These are phyloP conservation scores for Cuculus canorus DNA, from an alignment of 2,797 vertebrate species.

Conservation along the genomic window DNA sequence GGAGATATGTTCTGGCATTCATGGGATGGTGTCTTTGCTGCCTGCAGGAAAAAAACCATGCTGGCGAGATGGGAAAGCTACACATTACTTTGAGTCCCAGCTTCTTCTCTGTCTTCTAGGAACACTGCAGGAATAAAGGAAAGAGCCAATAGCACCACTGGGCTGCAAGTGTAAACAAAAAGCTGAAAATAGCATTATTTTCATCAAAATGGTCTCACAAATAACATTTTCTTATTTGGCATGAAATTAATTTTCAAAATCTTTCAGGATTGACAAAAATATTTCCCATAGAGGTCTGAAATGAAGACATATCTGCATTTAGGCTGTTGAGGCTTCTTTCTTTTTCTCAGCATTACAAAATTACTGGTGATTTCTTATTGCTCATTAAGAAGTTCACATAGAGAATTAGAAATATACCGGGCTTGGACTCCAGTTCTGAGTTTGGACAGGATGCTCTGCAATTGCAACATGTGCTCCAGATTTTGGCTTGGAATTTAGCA, in stretches of 20 bases:
- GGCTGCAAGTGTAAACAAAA: not conserved
- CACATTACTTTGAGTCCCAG: not conserved
- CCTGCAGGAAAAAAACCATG: not conserved
- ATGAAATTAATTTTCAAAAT: not conserved
- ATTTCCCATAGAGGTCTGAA: not conserved
- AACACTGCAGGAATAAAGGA: not conserved
- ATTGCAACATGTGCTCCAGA: not conserved
- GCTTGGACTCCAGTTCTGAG: not conserved
- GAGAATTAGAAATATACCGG: not conserved
- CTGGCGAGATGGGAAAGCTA: not conserved
- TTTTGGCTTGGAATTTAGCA: not conserved
- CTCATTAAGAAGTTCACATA: not conserved
- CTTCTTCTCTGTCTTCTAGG: not conserved
- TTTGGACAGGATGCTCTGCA: not conserved
- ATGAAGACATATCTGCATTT: not conserved
- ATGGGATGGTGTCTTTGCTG: not conserved
- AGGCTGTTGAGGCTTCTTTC: not conserved
- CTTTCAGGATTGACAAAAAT: not conserved
- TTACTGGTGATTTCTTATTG: not conserved
- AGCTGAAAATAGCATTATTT: not conserved
- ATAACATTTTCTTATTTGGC: not conserved
- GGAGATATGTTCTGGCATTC: not conserved
- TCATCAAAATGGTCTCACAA: not conserved
- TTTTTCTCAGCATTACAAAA: not conserved
- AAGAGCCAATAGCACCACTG: not conserved